A percentile compares a stretch with the other conserved stretches of the same genome.
Evolutionary conservation across 2,113 vertebrate genomes (phyloP).

Genomic region (Eidolon helvum): DNA sequence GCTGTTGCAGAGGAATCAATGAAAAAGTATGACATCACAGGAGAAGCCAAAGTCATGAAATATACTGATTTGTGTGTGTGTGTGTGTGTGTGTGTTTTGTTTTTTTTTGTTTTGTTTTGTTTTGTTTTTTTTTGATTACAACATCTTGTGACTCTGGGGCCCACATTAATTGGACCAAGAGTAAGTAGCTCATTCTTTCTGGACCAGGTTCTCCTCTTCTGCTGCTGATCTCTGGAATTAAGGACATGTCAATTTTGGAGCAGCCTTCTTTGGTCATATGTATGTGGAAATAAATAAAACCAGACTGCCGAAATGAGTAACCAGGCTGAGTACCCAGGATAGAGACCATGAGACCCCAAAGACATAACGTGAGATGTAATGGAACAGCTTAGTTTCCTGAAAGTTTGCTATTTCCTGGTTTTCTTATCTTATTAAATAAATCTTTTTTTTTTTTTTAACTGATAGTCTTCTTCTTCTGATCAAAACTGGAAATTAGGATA

Average conservation of each 20-base stretch:
- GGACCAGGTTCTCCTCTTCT: not conserved
- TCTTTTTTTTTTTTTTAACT: not conserved
- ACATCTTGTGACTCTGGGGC: not conserved
- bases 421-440: not conserved
- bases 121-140: no score
- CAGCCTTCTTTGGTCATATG: not conserved
- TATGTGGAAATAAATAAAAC: not conserved
- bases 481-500: not conserved
- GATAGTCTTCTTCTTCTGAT: not conserved
- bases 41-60: not conserved
- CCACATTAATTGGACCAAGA: not conserved
- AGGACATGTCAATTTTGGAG: not conserved
- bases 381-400: not conserved
- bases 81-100: no score
- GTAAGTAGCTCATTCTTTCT: not conserved
- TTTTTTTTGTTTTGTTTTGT: no score
- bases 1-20: not conserved
- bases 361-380: not conserved
- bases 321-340: not conserved
- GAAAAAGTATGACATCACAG: not conserved
- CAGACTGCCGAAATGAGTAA: not conserved
- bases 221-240: not conserved
- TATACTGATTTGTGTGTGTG: no score
- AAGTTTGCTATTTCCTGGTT: not conserved
- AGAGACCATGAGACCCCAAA: not conserved